Evolutionary conservation across 92 coral and sea anemone species (phyloP).

Genomic region (Palythoa heliodiscus): DNA sequence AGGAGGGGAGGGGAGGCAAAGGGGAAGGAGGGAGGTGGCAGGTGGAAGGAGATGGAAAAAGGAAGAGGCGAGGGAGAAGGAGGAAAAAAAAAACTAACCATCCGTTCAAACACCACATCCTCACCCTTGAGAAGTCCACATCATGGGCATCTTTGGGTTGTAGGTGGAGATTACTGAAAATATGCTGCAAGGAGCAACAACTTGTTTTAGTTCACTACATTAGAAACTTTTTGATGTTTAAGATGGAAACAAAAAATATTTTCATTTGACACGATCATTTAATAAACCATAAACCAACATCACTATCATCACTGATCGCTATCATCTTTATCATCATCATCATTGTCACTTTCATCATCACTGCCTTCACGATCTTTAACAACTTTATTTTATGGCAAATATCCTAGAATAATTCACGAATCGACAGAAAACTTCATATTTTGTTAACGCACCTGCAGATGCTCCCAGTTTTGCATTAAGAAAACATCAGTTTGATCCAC

Average conservation of each 20-base stretch:
- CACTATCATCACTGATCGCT: not conserved
- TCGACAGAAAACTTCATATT: not conserved
- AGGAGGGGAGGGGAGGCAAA: no score
- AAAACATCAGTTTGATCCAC: conserved; percentile 95
- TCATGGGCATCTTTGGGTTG: conserved; percentile 92
- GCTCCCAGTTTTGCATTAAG: conserved; percentile 99
- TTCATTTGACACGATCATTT: no score
- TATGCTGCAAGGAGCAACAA: conserved; percentile 60
- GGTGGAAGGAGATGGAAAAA: no score
- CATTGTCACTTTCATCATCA: not conserved
- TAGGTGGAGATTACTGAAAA: conserved; percentile 82
- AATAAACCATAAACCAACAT: not conserved
- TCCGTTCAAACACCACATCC: conserved; percentile 98
- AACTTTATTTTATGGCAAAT: not conserved
- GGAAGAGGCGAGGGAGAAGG: not conserved
- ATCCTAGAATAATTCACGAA: not conserved
- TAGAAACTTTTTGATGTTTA: no score
- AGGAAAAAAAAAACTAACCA: conserved; percentile 52
- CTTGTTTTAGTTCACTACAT: not conserved
- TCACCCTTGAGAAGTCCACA: conserved; percentile 94
- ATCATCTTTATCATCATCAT: not conserved
- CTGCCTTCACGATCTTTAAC: not conserved
- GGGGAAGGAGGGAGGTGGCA: no score
- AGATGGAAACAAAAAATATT: no score
- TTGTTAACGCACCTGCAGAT: conserved; percentile 69